Base-by-base conservation (phyloP, 2,888 invertebrate genomes). In the Glyphotaelius pellucidus region DNA sequence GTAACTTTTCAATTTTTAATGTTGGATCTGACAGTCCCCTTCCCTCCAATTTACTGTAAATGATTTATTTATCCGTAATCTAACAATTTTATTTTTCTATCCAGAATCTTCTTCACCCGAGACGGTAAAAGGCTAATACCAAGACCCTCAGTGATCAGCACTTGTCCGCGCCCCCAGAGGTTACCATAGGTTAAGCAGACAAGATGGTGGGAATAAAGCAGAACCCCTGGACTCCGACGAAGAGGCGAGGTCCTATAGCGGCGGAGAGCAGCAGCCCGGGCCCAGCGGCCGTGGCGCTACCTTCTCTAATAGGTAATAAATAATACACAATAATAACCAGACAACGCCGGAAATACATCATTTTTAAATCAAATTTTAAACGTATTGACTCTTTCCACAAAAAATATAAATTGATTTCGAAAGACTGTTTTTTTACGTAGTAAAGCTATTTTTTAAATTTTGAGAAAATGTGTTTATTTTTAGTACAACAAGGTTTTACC, bases 221-320 rank as follows among this genome's bases (percentile, higher is more conserved):
- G 96, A 97, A 98, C 95, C 97, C 98, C 93, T 99, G 98, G 98
- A 98, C 98, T 91, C 98, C 98, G 81, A 98, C 98, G 80, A 98
- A 98, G 95, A 97, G 98, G 93, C 97, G 98, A 90, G 98, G 98
- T 80, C 98, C 98, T 32, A 99, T 99, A 93, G 98, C 98, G 86
- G 98, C 99, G 3, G 99, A 99, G 95, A 96, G 97, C 91, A 95
- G 95, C n/a, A 98, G 98, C 94, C 99, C 99, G 32, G 99, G 99
- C 92, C 99, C 99, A 52, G 98, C 98, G 32, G 98, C 98, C 93
- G 98, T 99, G 9, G 97, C 97, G 91, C 95, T 99, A 94, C 98
- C 98, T 85, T 97, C 98, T 80, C 96, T 98, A 93, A 98, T 98
- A 94, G 98, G 98, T 98, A 95, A 96, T 94, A 93, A n/a, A 93